Conservation (phyloP, 2,888 invertebrate genomes). For the Lymantria dispar region DNA sequence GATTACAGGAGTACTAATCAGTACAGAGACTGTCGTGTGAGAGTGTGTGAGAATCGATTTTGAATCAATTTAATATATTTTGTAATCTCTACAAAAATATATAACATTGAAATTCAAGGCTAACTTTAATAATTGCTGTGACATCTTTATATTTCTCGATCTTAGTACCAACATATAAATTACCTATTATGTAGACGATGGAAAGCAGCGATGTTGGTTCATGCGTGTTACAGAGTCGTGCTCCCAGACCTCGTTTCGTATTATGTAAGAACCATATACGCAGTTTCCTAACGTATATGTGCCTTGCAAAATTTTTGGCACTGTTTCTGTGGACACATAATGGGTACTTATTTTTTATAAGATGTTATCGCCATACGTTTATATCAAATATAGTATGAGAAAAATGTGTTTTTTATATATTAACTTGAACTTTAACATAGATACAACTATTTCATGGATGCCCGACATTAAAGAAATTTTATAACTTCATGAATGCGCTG, state of each 20-base stretch:
- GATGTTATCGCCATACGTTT: no score
- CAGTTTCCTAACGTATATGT: constrained; percentile 36
- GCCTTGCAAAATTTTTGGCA: constrained; percentile 33
- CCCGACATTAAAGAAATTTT: no score
- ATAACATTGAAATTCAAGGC: not conserved
- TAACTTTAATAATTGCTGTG: not conserved
- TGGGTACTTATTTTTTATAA: no score
- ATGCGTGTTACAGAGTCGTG: constrained; percentile 26
- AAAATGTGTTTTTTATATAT: no score
- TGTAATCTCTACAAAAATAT: not conserved
- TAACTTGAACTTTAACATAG: no score
- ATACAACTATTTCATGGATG: no score
- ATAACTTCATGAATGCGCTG: no score
- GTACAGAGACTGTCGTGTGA: no score
- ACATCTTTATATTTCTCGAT: not conserved
- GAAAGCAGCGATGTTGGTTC: constrained; percentile 16
- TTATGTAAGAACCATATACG: constrained; percentile 36
- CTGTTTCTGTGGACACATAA: not conserved
- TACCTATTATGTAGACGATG: not conserved
- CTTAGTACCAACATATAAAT: not conserved
- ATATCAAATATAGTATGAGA: no score
- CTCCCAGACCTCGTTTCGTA: constrained; percentile 23
- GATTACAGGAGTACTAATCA: no score
- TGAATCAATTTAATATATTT: not conserved
- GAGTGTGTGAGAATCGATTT: no score